Evolutionary conservation across 1,140 invertebrate species (phyloP), one percentile per base, ranked within the genome.

Genomic region (Amphibalanus amphitrite): DNA sequence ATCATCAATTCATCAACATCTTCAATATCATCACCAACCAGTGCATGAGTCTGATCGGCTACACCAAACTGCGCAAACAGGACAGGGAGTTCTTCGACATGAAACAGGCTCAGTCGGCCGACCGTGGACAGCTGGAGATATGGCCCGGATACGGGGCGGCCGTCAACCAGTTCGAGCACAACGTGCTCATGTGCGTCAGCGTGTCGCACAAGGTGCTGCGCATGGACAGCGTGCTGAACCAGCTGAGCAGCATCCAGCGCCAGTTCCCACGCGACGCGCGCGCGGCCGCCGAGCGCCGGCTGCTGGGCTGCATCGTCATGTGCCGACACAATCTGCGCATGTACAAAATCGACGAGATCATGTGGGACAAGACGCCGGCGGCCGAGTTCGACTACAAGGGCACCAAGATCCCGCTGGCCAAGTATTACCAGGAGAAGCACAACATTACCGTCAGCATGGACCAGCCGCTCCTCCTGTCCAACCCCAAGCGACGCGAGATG

Each of bases 311-410:
- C 75, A 80, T 88, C 70, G 91, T 97, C 0, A 78, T 97, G n/a
- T 97, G 94, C 0, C 84, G 88, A 69, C 97, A 97, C 76, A 97
- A 97, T 76, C 95, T 95, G 76, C 89, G 86, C 77, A 90, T 90
- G 0, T 97, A 97, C 78, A 81, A 86, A 40, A 82, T 98, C 29
- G 93, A 95, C 80, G 95, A 97, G 77, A 86, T 98, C 1, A 79
- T 80, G 1, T 90, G 85, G 82, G 82, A 88, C 69, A 86, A 86
- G 78, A 82, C 82, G 25, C 86, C 87, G 26, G 64, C 23, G 6
- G 26, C 3, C 64, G 23, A 26, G 23, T 65, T 65, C 64, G 64
- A 65, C 4, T 65, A n/a, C 64, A 65, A 65, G 64, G 64, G 64
- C 64, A 23, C 23, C 64, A 23, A 8, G 64, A 65, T 65, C 4